Evolutionary conservation across 2,113 vertebrate genomes (phyloP).

Genomic region (Labeo catla): DNA sequence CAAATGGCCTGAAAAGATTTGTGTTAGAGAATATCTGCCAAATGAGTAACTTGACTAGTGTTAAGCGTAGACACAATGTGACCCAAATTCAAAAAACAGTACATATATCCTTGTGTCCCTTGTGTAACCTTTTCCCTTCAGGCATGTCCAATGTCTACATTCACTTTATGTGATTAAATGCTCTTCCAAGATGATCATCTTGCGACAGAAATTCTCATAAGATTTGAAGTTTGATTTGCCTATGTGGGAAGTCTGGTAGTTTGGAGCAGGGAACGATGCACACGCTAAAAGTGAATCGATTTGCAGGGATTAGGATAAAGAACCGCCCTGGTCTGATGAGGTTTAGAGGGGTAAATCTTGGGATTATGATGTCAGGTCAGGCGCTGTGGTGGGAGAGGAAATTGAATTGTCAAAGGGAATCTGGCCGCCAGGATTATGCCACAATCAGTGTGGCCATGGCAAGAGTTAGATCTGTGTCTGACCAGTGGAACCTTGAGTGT

Average conservation of each 20-base stretch:
- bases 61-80: not conserved
- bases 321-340: constrained; percentile 57
- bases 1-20: not conserved
- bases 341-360: constrained; percentile 77
- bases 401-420: constrained; percentile 70
- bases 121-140: not conserved
- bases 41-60: not conserved
- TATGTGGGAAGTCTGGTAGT: constrained; percentile 27
- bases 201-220: not conserved
- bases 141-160: not conserved
- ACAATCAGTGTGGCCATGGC: constrained; percentile 56
- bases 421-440: constrained; percentile 62
- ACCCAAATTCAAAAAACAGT: not conserved
- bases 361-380: constrained; percentile 81
- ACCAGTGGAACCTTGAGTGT: constrained; percentile 38
- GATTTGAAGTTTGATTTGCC: constrained; percentile 47
- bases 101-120: not conserved
- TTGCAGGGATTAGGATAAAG: constrained; percentile 73
- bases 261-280: constrained; percentile 28
- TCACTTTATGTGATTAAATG: not conserved
- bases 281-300: constrained; percentile 67
- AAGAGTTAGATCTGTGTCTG: constrained; percentile 53
- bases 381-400: constrained; percentile 64
- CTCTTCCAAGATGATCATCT: constrained; percentile 16
- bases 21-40: not conserved